phyloP scores from a whole-genome alignment of 2,113 vertebrate species.

The Hippocampus barbouri region DNA sequence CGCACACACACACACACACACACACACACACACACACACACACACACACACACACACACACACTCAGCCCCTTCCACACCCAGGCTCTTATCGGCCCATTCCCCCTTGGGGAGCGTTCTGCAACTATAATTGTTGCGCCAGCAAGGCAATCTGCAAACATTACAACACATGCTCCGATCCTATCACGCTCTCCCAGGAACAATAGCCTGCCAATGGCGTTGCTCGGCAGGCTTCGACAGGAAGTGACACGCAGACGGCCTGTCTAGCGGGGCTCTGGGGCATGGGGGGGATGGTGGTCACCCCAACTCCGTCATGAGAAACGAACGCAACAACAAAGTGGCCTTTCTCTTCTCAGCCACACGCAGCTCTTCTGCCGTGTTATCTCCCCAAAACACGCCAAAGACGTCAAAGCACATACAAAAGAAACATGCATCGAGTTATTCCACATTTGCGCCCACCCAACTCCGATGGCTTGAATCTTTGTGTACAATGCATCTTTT shows the following conservation, averaged over 20 bases:
- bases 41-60: constrained; percentile 3
- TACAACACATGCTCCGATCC: constrained; percentile 67
- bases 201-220: constrained; percentile 62
- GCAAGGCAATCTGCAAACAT: constrained; percentile 71
- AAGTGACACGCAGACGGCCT: constrained; percentile 69
- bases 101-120: constrained; percentile 55
- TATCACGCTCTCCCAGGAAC: constrained; percentile 62
- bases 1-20: constrained; percentile 18
- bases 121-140: constrained; percentile 64
- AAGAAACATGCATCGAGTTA: constrained; percentile 32
- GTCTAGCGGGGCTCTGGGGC: constrained; percentile 54
- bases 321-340: constrained; percentile 51
- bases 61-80: constrained; percentile 49
- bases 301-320: constrained; percentile 63
- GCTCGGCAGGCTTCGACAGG: constrained; percentile 54
- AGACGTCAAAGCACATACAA: constrained; percentile 46
- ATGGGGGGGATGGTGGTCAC: constrained; percentile 52
- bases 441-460: constrained; percentile 7
- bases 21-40: constrained; percentile 15
- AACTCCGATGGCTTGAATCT: constrained; percentile 3
- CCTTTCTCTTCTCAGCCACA: constrained; percentile 46
- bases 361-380: constrained; percentile 29
- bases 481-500: constrained; percentile 36
- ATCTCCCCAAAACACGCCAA: constrained; percentile 65
- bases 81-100: constrained; percentile 57